Evolutionary conservation across 1,140 invertebrate species (phyloP).

Genomic region (Scylla paramamosain): DNA sequence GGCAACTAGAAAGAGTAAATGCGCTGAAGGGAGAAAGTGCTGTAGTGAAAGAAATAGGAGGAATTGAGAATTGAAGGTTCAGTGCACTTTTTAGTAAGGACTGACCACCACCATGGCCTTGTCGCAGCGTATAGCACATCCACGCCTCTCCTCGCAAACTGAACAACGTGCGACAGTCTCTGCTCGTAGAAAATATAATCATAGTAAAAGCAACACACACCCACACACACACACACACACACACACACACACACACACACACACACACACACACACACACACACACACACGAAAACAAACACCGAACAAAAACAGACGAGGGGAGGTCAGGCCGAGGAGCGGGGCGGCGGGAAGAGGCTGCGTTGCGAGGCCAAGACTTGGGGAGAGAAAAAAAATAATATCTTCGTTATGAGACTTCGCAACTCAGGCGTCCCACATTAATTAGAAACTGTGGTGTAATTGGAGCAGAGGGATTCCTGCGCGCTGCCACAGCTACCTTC

Average conservation of each 20-base stretch:
- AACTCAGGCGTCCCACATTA: slow-evolving; percentile 41
- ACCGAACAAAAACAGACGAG: not conserved
- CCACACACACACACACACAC: not conserved
- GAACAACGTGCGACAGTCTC: no score
- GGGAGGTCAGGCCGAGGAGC: not conserved
- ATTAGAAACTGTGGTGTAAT: slow-evolving; percentile 47
- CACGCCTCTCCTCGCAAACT: no score
- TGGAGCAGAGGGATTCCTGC: not conserved
- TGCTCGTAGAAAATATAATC: no score
- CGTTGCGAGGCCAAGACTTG: not conserved
- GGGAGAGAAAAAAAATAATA: slow-evolving; percentile 32
- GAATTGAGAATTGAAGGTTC: no score
- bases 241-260: not conserved
- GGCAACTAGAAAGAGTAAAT: no score
- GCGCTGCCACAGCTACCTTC: not conserved
- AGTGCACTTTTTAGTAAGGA: no score
- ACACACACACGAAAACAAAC: not conserved
- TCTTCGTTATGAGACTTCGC: slow-evolving; percentile 54
- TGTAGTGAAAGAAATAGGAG: no score
- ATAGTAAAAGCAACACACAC: no score
- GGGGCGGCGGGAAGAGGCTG: not conserved
- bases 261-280: slow-evolving; percentile 3
- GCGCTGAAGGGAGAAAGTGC: no score
- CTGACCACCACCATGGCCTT: no score
- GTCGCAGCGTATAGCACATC: no score